Conservation (phyloP, 2,113 vertebrate species). For the Gopherus evgoodei region DNA sequence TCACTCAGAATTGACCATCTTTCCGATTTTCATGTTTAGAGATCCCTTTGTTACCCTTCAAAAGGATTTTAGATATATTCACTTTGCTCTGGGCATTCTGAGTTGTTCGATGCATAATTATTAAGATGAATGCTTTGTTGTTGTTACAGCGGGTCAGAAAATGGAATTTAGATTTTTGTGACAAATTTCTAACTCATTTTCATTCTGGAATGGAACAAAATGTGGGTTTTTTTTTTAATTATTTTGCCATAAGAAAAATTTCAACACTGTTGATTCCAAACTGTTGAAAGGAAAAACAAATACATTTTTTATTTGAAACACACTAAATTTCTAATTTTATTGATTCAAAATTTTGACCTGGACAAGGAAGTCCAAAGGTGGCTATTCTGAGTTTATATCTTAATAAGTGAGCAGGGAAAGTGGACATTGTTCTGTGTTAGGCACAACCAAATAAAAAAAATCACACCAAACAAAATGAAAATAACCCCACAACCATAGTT, state of each 20-base stretch:
- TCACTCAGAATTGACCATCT: not conserved
- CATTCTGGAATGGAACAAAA: not conserved
- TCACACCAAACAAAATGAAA: not conserved
- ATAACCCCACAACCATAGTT: not conserved
- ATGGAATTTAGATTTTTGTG: not conserved
- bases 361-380: not conserved
- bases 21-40: not conserved
- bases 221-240: not conserved
- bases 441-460: not conserved
- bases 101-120: not conserved
- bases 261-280: conserved; percentile 1
- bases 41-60: conserved; percentile 28
- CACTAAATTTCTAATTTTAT: not conserved
- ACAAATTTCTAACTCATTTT: not conserved
- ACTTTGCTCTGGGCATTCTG: conserved; percentile 31
- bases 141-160: not conserved
- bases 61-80: conserved; percentile 34
- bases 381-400: not conserved
- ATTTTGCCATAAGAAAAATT: not conserved
- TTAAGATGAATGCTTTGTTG: conserved; percentile 35
- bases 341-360: not conserved
- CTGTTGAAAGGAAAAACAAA: not conserved
- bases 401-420: not conserved
- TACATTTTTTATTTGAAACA: not conserved
- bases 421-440: not conserved